phyloP scores from a whole-genome alignment of 1,140 invertebrate genomes.

The Pogonognathellus flavescens region DNA sequence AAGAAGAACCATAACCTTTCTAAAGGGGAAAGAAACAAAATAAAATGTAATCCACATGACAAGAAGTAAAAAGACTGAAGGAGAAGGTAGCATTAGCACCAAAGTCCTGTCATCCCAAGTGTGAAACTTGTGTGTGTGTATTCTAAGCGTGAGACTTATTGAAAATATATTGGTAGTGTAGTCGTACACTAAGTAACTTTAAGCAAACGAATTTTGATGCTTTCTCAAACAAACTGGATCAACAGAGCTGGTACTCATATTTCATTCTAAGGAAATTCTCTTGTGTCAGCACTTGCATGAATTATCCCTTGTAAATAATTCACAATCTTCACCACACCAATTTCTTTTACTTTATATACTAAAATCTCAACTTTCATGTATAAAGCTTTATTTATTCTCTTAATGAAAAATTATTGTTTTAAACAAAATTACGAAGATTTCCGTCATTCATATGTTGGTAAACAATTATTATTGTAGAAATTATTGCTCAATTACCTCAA shows the following conservation, averaged over 20 bases:
- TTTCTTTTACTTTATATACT: too few relatives aligned
- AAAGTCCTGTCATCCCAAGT: background rate
- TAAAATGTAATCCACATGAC: constrained; percentile 4
- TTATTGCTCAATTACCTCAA: too few relatives aligned
- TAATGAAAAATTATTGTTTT: too few relatives aligned
- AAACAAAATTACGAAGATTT: too few relatives aligned
- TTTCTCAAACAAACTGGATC: constrained; percentile 36
- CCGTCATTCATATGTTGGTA: too few relatives aligned
- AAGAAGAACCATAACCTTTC: too few relatives aligned
- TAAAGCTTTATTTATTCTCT: too few relatives aligned
- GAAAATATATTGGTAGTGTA: constrained; percentile 8
- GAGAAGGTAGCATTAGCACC: background rate
- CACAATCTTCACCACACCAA: too few relatives aligned
- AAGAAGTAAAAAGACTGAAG: background rate
- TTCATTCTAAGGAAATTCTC: constrained; percentile 12
- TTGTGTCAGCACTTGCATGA: constrained; percentile 20
- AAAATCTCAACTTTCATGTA: too few relatives aligned
- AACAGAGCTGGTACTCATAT: constrained; percentile 21
- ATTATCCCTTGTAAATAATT: background rate
- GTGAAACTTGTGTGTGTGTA: background rate
- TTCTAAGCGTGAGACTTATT: background rate
- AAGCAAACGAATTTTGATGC: constrained; percentile 30
- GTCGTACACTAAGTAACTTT: constrained; percentile 19
- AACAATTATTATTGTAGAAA: too few relatives aligned
- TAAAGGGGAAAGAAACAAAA: background rate